Evolutionary conservation across 2,888 invertebrate species (phyloP).

Genomic region (Zele albiditarsus): DNA sequence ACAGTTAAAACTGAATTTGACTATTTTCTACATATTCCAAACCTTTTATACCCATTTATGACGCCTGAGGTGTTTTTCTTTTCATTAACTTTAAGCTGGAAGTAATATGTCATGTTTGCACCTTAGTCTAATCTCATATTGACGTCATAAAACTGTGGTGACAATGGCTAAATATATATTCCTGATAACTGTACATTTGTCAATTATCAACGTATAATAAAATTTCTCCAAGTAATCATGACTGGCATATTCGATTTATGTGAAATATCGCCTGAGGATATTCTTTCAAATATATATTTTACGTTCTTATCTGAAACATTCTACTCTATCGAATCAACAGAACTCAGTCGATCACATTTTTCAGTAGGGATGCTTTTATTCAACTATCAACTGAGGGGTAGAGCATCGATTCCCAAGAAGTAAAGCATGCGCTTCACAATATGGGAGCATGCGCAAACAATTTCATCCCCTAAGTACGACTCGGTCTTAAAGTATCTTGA

Average conservation of each 20-base stretch:
- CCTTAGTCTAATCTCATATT: too few relatives aligned
- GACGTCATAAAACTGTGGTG: too few relatives aligned
- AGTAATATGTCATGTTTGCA: too few relatives aligned
- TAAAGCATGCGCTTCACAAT: background rate
- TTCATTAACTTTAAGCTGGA: too few relatives aligned
- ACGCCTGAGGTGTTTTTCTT: too few relatives aligned
- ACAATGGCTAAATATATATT: too few relatives aligned
- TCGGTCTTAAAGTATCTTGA: slow-evolving; percentile 31
- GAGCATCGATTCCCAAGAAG: slow-evolving; percentile 8
- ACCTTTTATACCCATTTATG: too few relatives aligned
- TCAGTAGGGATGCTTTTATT: background rate
- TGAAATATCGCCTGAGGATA: background rate
- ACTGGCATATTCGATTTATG: background rate
- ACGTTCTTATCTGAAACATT: background rate
- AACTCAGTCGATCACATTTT: background rate
- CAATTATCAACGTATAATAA: too few relatives aligned
- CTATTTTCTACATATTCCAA: too few relatives aligned
- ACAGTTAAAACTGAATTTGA: too few relatives aligned
- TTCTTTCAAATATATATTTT: background rate
- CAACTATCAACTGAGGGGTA: slow-evolving; percentile 21
- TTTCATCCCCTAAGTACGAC: background rate
- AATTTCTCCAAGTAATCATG: too few relatives aligned
- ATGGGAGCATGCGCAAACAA: background rate
- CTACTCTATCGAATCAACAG: slow-evolving; percentile 3
- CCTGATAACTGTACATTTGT: too few relatives aligned